phyloP scores from a whole-genome alignment of 92 coral and sea anemone species.

The Epizoanthus scotinus region DNA sequence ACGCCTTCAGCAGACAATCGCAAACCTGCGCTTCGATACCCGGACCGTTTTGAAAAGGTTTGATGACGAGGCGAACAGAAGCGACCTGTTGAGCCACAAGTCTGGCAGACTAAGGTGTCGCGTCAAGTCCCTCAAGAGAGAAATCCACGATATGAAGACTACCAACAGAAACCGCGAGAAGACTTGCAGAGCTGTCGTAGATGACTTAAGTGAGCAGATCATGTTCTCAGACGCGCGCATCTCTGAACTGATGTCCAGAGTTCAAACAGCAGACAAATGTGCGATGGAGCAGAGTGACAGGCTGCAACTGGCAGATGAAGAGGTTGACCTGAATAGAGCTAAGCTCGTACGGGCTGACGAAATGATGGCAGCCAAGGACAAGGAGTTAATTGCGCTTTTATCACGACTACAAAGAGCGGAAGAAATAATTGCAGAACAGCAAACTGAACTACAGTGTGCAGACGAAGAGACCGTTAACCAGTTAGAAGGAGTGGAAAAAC shows the following conservation, averaged over 20 bases:
- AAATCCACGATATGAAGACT: neutral
- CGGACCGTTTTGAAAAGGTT: neutral
- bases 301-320: neutral
- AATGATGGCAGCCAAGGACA: neutral
- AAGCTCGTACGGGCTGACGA: neutral
- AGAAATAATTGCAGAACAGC: neutral
- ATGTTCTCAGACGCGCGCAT: neutral
- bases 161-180: neutral
- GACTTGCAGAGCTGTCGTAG: neutral
- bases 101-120: neutral
- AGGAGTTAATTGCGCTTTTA: neutral
- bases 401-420: neutral
- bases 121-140: constrained; percentile 8
- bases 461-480: constrained; percentile 34
- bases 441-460: neutral
- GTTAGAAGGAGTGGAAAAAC: constrained; percentile 11
- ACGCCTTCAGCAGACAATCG: constrained; percentile 44
- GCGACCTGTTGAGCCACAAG: neutral
- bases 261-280: neutral
- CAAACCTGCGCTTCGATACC: constrained; percentile 38
- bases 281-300: neutral
- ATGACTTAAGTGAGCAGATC: neutral
- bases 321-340: neutral
- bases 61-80: neutral
- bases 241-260: neutral